Conservation (phyloP, 1,140 invertebrate genomes). For the silkworm (Bombyx mori) region DNA sequence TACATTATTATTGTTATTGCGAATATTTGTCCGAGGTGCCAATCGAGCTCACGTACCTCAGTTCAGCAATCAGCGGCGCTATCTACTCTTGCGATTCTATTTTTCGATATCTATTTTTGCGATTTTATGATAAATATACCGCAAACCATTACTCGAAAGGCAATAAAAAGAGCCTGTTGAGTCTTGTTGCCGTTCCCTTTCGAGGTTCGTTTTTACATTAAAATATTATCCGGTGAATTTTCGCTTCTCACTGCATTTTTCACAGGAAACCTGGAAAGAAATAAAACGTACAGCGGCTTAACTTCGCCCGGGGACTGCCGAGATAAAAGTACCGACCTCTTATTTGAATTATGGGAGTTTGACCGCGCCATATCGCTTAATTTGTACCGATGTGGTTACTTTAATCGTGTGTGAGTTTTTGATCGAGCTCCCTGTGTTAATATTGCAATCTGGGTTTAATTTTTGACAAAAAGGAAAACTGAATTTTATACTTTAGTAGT, state of each 20-base stretch:
- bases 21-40: too few relatives aligned
- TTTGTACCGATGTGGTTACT: not conserved
- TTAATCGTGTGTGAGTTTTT: conserved; percentile 2
- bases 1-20: too few relatives aligned
- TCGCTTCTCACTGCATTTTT: conserved; percentile 27
- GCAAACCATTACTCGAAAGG: not conserved
- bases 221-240: conserved; percentile 27
- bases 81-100: too few relatives aligned
- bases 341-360: conserved; percentile 36
- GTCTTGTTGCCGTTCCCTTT: conserved; percentile 16
- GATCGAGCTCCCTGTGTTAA: too few relatives aligned
- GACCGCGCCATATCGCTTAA: conserved; percentile 21
- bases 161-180: conserved; percentile 10
- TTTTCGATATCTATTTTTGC: too few relatives aligned
- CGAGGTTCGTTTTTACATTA: conserved; percentile 29
- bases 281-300: conserved; percentile 30
- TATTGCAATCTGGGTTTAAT: too few relatives aligned
- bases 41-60: too few relatives aligned
- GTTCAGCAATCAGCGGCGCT: too few relatives aligned
- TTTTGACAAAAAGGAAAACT: too few relatives aligned
- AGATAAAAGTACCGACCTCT: conserved; percentile 36
- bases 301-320: conserved; percentile 22
- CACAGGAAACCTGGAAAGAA: conserved; percentile 24
- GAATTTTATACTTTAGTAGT: too few relatives aligned
- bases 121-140: not conserved